These are phyloP conservation scores for Microhierax caerulescens DNA, from an alignment of 2,797 vertebrate genomes.

Conservation along the genomic window DNA sequence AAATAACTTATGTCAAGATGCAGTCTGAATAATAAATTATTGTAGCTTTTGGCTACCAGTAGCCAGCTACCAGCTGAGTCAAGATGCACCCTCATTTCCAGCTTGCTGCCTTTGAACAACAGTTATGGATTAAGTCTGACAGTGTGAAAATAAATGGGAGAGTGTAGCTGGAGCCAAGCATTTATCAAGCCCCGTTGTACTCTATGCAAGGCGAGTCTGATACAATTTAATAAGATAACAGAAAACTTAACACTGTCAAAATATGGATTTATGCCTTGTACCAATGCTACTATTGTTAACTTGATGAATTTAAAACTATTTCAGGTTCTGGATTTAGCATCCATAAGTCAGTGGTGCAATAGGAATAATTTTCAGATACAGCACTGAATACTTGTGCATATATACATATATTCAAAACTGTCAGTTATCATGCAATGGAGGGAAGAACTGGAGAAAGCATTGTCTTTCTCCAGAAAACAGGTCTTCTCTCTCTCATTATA, in stretches of 20 bases:
- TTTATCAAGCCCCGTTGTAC: slow-evolving; percentile 46
- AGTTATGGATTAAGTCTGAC: slow-evolving; percentile 59
- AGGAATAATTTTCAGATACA: not conserved
- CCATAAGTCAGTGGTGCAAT: not conserved
- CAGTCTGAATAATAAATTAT: not conserved
- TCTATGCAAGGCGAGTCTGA: slow-evolving; percentile 23
- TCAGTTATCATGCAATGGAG: not conserved
- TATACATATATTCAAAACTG: not conserved
- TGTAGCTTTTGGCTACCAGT: not conserved
- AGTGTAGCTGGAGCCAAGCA: slow-evolving; percentile 34
- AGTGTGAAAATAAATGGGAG: slow-evolving; percentile 57
- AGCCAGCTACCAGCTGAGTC: slow-evolving; percentile 16
- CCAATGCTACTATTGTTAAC: not conserved
- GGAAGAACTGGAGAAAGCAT: not conserved
- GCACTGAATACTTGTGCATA: not conserved
- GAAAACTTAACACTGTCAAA: slow-evolving; percentile 46
- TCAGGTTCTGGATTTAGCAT: not conserved
- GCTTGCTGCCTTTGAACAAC: slow-evolving; percentile 7
- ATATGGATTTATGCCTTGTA: slow-evolving; percentile 27
- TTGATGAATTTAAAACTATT: slow-evolving; percentile 25
- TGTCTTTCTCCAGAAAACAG: not conserved
- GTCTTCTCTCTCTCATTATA: not conserved
- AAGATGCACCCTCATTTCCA: slow-evolving; percentile 12
- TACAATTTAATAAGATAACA: slow-evolving; percentile 62
- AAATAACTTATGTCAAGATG: slow-evolving; percentile 8